phyloP scores from a whole-genome alignment of 2,797 vertebrate species.

The Chelon labrosus region DNA sequence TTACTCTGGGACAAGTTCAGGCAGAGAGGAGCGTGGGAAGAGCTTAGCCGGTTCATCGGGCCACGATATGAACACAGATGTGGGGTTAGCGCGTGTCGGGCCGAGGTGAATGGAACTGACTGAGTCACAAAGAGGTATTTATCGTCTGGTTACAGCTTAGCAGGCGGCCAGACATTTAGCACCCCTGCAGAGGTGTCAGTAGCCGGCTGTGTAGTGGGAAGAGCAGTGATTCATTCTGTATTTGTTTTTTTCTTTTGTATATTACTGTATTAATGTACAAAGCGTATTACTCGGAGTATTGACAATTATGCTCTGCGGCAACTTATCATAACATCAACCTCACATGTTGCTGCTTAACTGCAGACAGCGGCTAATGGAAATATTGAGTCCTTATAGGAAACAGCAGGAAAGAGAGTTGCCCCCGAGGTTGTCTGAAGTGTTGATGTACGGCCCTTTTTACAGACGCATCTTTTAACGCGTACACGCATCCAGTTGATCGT shows the following conservation, averaged over 20 bases:
- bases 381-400: constrained; percentile 5
- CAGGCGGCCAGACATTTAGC: background rate
- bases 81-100: background rate
- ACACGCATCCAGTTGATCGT: background rate
- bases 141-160: background rate
- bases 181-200: background rate
- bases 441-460: background rate
- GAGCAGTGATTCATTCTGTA: background rate
- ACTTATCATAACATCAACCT: background rate
- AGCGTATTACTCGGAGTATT: too few species aligned
- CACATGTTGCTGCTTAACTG: background rate
- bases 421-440: background rate
- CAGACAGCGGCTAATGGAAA: background rate
- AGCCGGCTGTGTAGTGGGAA: background rate
- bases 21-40: constrained; percentile 53
- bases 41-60: constrained; percentile 2
- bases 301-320: too few species aligned
- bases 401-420: background rate
- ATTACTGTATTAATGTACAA: too few species aligned
- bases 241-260: background rate
- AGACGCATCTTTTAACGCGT: background rate
- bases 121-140: background rate
- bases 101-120: background rate
- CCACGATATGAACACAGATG: background rate
- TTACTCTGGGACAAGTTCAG: constrained; percentile 23